These are phyloP conservation scores for Ganaspis sp. DNA, from an alignment of 1,140 invertebrate genomes.

Conservation along the genomic window DNA sequence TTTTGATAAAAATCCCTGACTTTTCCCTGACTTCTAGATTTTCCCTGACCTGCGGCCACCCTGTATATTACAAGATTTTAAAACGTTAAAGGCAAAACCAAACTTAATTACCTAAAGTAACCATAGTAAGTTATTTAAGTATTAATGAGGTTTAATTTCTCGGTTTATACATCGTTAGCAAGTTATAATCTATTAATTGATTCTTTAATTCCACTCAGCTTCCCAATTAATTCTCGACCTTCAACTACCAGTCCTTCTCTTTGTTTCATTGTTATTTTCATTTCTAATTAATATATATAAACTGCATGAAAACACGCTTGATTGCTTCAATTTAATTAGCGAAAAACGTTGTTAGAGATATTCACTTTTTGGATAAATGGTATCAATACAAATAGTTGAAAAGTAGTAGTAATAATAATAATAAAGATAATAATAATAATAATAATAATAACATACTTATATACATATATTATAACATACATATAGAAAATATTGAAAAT, in stretches of 20 bases:
- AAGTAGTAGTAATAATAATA: too few species aligned
- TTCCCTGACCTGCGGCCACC: too few species aligned
- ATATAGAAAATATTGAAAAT: too few species aligned
- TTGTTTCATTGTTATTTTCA: constrained; percentile 2
- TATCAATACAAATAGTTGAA: background rate
- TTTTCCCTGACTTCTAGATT: too few species aligned
- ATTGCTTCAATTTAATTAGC: constrained; percentile 27
- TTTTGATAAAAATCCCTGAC: too few species aligned
- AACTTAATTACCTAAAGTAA: too few species aligned
- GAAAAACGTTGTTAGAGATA: background rate
- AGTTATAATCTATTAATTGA: background rate
- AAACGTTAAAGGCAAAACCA: too few species aligned
- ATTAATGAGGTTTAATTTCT: background rate
- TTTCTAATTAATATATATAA: constrained; percentile 12
- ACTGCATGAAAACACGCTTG: background rate
- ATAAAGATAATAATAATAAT: too few species aligned
- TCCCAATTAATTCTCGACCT: constrained; percentile 12
- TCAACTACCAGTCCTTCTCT: background rate
- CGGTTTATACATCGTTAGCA: background rate
- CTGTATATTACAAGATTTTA: too few species aligned
- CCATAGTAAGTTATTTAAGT: too few species aligned
- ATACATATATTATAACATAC: too few species aligned
- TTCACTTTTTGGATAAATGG: background rate
- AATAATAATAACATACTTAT: too few species aligned
- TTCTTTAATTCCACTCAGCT: background rate